Evolutionary conservation across 2,888 invertebrate species (phyloP).

Genomic region (Drosophila diplacantha): DNA sequence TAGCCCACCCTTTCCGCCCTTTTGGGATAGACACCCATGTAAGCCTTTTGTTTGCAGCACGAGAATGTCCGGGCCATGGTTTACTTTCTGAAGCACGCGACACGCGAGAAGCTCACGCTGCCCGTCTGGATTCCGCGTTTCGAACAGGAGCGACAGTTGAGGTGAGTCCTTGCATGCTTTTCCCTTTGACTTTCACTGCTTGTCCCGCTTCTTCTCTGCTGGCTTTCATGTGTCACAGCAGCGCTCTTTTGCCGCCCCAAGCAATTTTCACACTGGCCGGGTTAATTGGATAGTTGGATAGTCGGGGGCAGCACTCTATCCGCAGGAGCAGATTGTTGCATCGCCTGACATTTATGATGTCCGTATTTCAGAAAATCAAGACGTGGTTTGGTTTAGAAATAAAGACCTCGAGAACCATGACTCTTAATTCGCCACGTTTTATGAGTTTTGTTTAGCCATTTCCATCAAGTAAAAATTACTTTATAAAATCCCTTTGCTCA

Average conservation of each 20-base stretch:
- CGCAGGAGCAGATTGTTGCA: constrained; percentile 10
- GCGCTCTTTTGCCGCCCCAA: constrained; percentile 28
- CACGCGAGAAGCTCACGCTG: constrained; percentile 82
- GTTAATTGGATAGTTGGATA: constrained; percentile 32
- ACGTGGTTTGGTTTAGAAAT: neutral
- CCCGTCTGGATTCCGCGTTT: constrained; percentile 75
- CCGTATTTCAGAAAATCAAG: neutral
- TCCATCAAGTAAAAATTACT: neutral
- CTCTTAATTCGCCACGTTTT: neutral
- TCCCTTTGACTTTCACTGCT: constrained; percentile 5
- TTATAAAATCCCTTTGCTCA: neutral
- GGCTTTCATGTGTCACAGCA: constrained; percentile 21
- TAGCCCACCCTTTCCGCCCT: neutral
- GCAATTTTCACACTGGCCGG: constrained; percentile 27
- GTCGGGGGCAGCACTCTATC: constrained; percentile 18
- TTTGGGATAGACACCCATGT: constrained; percentile 11
- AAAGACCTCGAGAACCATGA: neutral
- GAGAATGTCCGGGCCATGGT: constrained; percentile 87
- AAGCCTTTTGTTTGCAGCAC: constrained; percentile 78
- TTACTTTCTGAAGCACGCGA: constrained; percentile 88
- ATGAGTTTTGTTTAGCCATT: neutral
- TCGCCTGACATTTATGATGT: constrained; percentile 16
- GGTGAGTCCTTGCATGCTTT: constrained; percentile 67
- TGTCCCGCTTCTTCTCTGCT: constrained; percentile 1
- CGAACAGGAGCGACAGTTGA: constrained; percentile 73